phyloP scores from a whole-genome alignment of 2,797 vertebrate genomes.

The Lycodopsis pacificus region DNA sequence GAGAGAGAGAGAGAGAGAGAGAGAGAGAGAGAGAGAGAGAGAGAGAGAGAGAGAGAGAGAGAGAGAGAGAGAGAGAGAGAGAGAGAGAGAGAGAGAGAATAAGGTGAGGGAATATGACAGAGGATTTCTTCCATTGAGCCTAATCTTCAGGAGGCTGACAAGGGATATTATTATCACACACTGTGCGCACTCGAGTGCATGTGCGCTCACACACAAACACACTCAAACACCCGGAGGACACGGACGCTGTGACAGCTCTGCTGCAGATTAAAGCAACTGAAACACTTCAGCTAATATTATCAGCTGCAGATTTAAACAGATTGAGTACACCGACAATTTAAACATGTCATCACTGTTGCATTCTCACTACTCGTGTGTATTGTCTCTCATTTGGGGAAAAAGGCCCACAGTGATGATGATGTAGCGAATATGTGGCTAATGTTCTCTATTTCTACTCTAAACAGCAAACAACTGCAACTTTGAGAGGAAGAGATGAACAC shows the following conservation, averaged over 20 bases:
- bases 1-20: not conserved
- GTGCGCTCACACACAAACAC: constrained; percentile 24
- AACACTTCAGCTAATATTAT: constrained; percentile 50
- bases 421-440: not conserved
- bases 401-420: not conserved
- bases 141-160: constrained; percentile 80
- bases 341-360: constrained; percentile 10
- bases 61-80: constrained; percentile 7
- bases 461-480: constrained; percentile 16
- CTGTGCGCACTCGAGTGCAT: constrained; percentile 29
- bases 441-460: constrained; percentile 3
- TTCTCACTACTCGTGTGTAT: not conserved
- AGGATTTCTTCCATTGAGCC: constrained; percentile 73
- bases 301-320: constrained; percentile 33
- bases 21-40: constrained; percentile 23
- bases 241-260: constrained; percentile 25
- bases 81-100: constrained; percentile 37
- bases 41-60: not conserved
- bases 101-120: constrained; percentile 73
- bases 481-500: constrained; percentile 10
- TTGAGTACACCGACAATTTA: constrained; percentile 12
- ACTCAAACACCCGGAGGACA: constrained; percentile 47
- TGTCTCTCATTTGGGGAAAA: not conserved
- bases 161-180: constrained; percentile 77
- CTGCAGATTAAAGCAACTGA: constrained; percentile 59